A percentile compares a stretch with the other conserved stretches of the same genome.
Conservation (phyloP, 2,888 invertebrate genomes). For the Unio delphinus region DNA sequence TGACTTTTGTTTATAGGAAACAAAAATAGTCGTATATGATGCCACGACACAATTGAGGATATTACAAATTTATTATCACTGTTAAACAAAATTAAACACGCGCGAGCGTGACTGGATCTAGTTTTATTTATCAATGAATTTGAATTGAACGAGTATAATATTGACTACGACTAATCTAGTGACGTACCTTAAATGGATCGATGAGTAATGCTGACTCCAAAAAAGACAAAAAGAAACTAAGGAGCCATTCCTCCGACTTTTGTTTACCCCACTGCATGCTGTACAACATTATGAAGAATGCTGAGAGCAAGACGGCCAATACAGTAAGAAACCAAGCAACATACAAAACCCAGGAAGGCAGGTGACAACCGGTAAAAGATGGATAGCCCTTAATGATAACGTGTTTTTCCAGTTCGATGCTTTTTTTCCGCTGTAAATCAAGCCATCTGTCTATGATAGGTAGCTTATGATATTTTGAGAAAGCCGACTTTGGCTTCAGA, state of each 20-base stretch:
- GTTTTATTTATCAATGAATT: too few species aligned
- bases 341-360: constrained; percentile 34
- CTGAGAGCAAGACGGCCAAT: constrained; percentile 19
- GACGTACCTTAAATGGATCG: constrained; percentile 26
- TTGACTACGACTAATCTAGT: too few species aligned
- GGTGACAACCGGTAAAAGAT: constrained; percentile 7
- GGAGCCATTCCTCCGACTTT: constrained; percentile 25
- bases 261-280: constrained; percentile 33
- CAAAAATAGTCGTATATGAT: too few species aligned
- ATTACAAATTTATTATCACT: too few species aligned
- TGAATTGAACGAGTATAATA: too few species aligned
- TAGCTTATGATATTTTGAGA: too few species aligned
- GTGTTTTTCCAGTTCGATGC: constrained; percentile 20
- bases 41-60: too few species aligned
- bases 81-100: too few species aligned
- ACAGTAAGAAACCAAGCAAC: constrained; percentile 28
- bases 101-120: too few species aligned
- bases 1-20: too few species aligned
- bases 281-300: constrained; percentile 24
- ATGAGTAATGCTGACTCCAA: constrained; percentile 20
- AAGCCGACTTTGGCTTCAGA: too few species aligned
- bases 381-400: constrained; percentile 12
- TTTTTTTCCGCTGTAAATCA: constrained; percentile 6
- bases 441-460: too few species aligned
- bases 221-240: constrained; percentile 22